Base-by-base conservation (phyloP, 2,797 vertebrate genomes). In the Benthosema pterotum region DNA sequence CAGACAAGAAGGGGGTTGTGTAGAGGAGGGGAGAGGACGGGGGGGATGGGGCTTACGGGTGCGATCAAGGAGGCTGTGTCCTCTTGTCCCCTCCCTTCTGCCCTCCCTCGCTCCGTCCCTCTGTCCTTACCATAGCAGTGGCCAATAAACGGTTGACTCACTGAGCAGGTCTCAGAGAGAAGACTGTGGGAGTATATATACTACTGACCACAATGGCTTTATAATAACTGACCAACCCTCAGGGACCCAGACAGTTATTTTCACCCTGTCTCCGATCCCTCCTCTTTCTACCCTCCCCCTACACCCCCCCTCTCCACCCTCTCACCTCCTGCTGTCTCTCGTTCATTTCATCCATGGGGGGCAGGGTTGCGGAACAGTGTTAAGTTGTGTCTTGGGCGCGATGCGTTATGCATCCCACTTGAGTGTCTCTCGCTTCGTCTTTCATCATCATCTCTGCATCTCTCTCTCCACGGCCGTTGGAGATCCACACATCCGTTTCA, bases 121-220 rank as follows among this genome's bases (percentile, higher is more conserved):
- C 22, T 7, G 9, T 77, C 71, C 1, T 18, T 11, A 65, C 60
- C 52, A 74, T 46, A 72, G 69, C 75, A 75, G 71, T 68, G 32
- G 72, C 83, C 83, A 79, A 83, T 84, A 87, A 88, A n/a, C 80
- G 80, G 71, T 67, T 83, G 84, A 85, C 83, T 88, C 85, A 87
- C 85, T 86, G 85, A 86, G 88, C 82, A 77, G 82, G 84, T 83
- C 84, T 85, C 85, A 80, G 76, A n/a, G n/a, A n/a, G n/a, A 87
- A 75, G 78, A 79, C 80, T 84, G 78, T 82, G 83, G 77, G 86
- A 88, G 85, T 68, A 67, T 79, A 83, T 83, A 85, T 63, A 69
- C n/a, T n/a, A n/a, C 80, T 11, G 58, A 85, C 87, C 90, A 87
- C 87, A 89, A 86, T 87, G 86, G 85, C 84, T 90, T 89, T 90